Conservation (phyloP, 2,888 invertebrate genomes). For the Callyntrura sp. region DNA sequence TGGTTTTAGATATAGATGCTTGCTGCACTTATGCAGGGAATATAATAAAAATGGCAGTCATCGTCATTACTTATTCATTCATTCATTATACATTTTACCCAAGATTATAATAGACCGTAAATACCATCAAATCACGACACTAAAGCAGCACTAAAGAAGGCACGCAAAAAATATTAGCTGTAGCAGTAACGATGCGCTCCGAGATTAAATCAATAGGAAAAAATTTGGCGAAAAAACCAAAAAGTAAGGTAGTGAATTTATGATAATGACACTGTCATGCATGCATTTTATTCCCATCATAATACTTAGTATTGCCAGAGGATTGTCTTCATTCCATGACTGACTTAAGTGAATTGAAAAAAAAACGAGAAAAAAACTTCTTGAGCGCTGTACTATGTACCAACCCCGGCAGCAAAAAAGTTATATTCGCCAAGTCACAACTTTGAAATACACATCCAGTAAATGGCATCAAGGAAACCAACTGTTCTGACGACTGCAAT, state of each 20-base stretch:
- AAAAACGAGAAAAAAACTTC: background rate
- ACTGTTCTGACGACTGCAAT: too few relatives aligned
- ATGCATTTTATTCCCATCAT: conserved; percentile 57
- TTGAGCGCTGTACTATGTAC: too few relatives aligned
- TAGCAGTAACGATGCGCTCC: background rate
- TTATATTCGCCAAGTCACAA: too few relatives aligned
- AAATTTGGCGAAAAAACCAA: conserved; percentile 11
- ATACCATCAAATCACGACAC: conserved; percentile 34
- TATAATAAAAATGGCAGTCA: conserved; percentile 13
- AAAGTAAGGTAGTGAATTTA: conserved; percentile 48
- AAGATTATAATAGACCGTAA: conserved; percentile 48
- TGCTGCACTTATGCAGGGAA: background rate
- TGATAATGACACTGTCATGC: conserved; percentile 69
- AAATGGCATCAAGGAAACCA: too few relatives aligned
- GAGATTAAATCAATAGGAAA: background rate
- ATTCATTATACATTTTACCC: too few relatives aligned
- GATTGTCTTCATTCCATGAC: conserved; percentile 21
- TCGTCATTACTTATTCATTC: background rate
- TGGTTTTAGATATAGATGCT: background rate
- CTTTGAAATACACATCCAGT: too few relatives aligned
- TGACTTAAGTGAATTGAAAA: conserved; percentile 18
- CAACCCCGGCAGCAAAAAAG: too few relatives aligned
- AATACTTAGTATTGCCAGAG: conserved; percentile 3
- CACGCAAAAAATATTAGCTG: conserved; percentile 16
- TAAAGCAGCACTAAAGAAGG: conserved; percentile 1